These are phyloP conservation scores for Vanessa atalanta DNA, from an alignment of 1,140 invertebrate species.

Conservation along the genomic window DNA sequence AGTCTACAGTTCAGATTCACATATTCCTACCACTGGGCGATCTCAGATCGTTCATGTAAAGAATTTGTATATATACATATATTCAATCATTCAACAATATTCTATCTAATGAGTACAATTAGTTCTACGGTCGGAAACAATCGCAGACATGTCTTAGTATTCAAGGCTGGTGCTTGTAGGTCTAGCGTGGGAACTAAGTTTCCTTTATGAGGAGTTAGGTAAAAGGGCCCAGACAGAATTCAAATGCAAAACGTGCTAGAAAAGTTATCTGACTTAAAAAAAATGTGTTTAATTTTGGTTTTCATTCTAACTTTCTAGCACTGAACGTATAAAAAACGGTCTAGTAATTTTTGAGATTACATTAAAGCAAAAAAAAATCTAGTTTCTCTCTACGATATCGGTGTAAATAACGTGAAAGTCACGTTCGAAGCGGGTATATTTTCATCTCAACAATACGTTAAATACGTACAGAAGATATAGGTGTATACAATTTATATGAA, in stretches of 20 bases:
- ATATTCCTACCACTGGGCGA: no score
- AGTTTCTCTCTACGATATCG: neutral
- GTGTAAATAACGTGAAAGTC: neutral
- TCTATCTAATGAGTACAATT: conserved; percentile 23
- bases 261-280: neutral
- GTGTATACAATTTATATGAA: neutral
- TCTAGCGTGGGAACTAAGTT: conserved; percentile 29
- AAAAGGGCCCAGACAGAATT: conserved; percentile 5
- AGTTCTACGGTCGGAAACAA: conserved; percentile 20
- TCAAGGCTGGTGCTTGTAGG: conserved; percentile 13
- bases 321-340: neutral
- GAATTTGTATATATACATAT: neutral
- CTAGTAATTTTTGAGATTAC: conserved; percentile 10
- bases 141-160: conserved; percentile 22
- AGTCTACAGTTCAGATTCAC: no score
- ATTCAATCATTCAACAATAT: conserved; percentile 11
- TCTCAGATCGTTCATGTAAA: neutral
- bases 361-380: neutral
- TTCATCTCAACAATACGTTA: neutral
- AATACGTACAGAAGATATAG: neutral
- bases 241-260: neutral
- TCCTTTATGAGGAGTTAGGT: conserved; percentile 21
- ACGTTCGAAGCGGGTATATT: neutral
- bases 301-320: neutral
- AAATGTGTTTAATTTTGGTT: no score